Evolutionary conservation across 2,797 vertebrate species (phyloP).

Genomic region (Oreochromis mossambicus): DNA sequence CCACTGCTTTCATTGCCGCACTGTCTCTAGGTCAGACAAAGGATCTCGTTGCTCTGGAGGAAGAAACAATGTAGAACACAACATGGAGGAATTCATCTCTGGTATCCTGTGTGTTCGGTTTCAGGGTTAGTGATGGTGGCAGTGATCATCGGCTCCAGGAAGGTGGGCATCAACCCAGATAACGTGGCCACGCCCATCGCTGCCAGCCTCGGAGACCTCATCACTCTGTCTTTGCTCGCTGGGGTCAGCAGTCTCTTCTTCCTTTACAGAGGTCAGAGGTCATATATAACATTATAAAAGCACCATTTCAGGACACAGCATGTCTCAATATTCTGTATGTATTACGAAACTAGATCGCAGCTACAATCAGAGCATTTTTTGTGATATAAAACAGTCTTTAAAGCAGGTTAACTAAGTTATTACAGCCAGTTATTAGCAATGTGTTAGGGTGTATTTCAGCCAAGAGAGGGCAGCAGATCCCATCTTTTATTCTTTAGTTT

Average conservation of each 20-base stretch:
- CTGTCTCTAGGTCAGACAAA: conserved; percentile 79
- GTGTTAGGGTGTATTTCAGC: background rate
- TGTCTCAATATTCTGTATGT: accelerated
- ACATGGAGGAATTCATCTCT: background rate
- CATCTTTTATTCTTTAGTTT: background rate
- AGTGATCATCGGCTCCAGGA: conserved; percentile 81
- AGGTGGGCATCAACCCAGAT: conserved; percentile 85
- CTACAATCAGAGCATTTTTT: background rate
- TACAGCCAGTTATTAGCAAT: background rate
- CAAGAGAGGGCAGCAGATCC: conserved; percentile 43
- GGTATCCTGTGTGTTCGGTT: accelerated
- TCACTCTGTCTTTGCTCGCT: conserved; percentile 83
- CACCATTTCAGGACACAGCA: background rate
- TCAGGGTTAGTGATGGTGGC: conserved; percentile 86
- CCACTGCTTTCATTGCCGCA: conserved; percentile 83
- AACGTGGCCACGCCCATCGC: conserved; percentile 89
- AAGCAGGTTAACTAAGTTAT: background rate
- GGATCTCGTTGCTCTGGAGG: background rate
- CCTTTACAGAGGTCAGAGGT: conserved; percentile 77
- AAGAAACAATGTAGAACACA: background rate
- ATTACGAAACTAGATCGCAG: background rate
- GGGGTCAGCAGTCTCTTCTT: conserved; percentile 82
- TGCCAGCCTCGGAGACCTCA: conserved; percentile 87
- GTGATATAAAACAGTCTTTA: background rate
- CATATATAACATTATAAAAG: background rate